Conservation (phyloP, 2,113 vertebrate species). For the Tetrax tetrax region DNA sequence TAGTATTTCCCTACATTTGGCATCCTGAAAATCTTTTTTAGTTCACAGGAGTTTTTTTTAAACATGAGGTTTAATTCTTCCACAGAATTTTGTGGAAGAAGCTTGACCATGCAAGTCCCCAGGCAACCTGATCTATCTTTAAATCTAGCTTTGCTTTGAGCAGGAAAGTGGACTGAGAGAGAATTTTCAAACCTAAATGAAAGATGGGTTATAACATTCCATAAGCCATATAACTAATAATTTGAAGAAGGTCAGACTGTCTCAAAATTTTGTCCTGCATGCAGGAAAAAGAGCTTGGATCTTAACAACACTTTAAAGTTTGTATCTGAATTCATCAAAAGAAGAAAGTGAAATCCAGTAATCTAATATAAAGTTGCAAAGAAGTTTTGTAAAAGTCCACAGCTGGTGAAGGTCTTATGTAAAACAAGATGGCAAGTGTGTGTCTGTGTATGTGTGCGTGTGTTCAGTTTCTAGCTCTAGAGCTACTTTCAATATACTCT, state of each 20-base stretch:
- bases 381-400: background rate
- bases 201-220: background rate
- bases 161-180: background rate
- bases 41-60: accelerated
- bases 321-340: background rate
- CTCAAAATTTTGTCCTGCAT: background rate
- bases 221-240: background rate
- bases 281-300: background rate
- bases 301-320: background rate
- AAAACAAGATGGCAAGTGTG: background rate
- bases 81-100: background rate
- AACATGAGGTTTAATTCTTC: background rate
- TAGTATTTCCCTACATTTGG: background rate
- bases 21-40: background rate
- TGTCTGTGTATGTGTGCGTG: accelerated
- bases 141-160: background rate
- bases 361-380: background rate
- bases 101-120: background rate
- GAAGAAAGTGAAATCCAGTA: background rate
- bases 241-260: background rate
- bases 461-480: background rate
- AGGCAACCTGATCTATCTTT: background rate
- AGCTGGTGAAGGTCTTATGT: background rate
- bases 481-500: background rate
- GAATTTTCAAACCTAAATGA: background rate